phyloP scores from a whole-genome alignment of 2,797 vertebrate genomes.

The Prunella strophiata region DNA sequence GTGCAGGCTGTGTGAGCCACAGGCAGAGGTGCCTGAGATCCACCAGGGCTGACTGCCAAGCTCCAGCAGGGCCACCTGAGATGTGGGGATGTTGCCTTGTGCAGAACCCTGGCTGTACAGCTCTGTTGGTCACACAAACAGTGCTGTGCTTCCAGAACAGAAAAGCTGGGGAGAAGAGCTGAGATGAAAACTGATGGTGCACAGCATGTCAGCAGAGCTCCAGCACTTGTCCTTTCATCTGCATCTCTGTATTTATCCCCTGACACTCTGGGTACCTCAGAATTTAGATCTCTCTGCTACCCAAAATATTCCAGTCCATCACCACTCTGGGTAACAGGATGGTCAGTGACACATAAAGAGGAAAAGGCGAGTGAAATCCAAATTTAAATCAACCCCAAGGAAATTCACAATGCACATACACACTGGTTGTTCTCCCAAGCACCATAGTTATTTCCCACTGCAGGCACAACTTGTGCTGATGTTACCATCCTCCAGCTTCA shows the following conservation, averaged over 20 bases:
- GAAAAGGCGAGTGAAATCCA: background rate
- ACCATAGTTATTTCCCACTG: background rate
- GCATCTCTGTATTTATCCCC: background rate
- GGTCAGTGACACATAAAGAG: background rate
- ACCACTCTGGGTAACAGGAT: background rate
- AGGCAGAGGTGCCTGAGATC: background rate
- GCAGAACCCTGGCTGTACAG: background rate
- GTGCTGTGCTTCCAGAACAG: background rate
- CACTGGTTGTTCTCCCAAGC: background rate
- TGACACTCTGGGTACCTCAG: background rate
- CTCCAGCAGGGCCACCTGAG: background rate
- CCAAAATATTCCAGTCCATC: background rate
- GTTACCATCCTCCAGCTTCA: background rate
- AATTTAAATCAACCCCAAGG: background rate
- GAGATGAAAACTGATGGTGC: background rate
- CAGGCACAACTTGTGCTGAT: background rate
- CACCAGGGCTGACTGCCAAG: accelerated
- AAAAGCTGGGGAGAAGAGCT: background rate
- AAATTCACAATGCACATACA: background rate
- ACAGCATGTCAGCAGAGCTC: background rate
- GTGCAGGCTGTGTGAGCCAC: background rate
- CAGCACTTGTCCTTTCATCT: accelerated
- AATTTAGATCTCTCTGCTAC: background rate
- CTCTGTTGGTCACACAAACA: background rate
- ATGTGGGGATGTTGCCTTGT: background rate